phyloP scores from a whole-genome alignment of 2,113 vertebrate genomes.

The Ancistrus triradiatus region DNA sequence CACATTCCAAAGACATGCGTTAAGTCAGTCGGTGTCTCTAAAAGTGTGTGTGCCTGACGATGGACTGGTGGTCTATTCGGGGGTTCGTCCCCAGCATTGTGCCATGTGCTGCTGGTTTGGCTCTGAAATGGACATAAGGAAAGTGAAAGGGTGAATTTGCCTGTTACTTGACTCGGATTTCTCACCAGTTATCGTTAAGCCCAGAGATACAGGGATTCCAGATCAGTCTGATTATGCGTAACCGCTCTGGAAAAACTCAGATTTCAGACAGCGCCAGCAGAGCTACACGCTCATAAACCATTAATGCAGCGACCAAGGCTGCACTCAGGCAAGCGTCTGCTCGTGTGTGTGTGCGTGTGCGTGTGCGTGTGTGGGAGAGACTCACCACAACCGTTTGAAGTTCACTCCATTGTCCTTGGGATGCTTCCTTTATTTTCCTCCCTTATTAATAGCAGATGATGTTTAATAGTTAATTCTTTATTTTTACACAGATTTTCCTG shows the following conservation, averaged over 20 bases:
- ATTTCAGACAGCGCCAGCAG: constrained; percentile 1
- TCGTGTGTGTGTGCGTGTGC: constrained; percentile 2
- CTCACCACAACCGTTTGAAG: constrained; percentile 29
- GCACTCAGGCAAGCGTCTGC: constrained; percentile 14
- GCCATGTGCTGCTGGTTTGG: too few relatives aligned
- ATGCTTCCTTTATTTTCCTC: constrained; percentile 37
- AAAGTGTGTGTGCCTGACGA: too few relatives aligned
- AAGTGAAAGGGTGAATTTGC: too few relatives aligned
- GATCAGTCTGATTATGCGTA: not conserved
- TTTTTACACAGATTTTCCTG: not conserved
- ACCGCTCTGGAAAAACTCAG: not conserved
- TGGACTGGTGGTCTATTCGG: too few relatives aligned
- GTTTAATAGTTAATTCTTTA: constrained; percentile 13
- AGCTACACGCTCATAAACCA: constrained; percentile 23
- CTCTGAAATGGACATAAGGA: too few relatives aligned
- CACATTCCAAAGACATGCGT: too few relatives aligned
- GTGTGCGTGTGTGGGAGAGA: not conserved
- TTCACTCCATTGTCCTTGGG: constrained; percentile 35
- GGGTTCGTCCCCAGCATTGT: too few relatives aligned
- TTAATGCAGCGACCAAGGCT: constrained; percentile 22
- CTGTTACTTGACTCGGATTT: too few relatives aligned
- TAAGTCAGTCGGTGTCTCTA: too few relatives aligned
- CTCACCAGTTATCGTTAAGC: too few relatives aligned
- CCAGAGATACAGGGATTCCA: not conserved
- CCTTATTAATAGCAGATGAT: constrained; percentile 8